phyloP scores from a whole-genome alignment of 2,888 invertebrate genomes.

The Lithophane ornitopus region DNA sequence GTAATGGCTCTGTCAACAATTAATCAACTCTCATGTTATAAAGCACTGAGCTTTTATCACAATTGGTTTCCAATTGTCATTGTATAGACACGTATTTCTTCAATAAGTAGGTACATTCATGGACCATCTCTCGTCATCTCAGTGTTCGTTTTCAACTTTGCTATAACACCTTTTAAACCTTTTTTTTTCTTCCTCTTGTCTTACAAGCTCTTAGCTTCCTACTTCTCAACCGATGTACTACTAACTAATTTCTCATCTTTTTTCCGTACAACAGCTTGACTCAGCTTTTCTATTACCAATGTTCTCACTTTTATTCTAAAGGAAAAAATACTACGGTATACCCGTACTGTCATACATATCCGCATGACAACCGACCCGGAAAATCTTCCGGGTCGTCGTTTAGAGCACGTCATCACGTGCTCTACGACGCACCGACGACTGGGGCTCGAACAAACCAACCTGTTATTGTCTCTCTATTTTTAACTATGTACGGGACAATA shows the following conservation, averaged over 20 bases:
- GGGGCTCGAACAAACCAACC: neutral
- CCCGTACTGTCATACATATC: neutral
- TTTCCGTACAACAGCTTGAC: neutral
- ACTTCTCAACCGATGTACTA: neutral
- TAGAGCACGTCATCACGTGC: too few species aligned
- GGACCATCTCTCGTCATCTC: neutral
- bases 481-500: neutral
- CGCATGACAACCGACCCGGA: neutral
- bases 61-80: neutral
- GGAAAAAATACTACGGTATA: neutral
- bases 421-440: neutral
- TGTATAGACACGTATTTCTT: neutral
- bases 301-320: neutral
- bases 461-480: constrained; percentile 6
- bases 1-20: neutral
- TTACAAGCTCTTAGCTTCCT: neutral
- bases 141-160: neutral
- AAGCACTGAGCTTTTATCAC: neutral
- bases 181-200: neutral
- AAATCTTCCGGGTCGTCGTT: too few species aligned
- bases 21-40: too few species aligned
- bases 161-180: neutral
- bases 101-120: neutral
- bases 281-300: neutral
- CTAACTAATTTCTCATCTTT: neutral